Percentiles rank a stretch among this genome's conserved stretches.
These are phyloP conservation scores for Sphaerophoria taeniata DNA, from an alignment of 2,888 invertebrate species.

Conservation along the genomic window DNA sequence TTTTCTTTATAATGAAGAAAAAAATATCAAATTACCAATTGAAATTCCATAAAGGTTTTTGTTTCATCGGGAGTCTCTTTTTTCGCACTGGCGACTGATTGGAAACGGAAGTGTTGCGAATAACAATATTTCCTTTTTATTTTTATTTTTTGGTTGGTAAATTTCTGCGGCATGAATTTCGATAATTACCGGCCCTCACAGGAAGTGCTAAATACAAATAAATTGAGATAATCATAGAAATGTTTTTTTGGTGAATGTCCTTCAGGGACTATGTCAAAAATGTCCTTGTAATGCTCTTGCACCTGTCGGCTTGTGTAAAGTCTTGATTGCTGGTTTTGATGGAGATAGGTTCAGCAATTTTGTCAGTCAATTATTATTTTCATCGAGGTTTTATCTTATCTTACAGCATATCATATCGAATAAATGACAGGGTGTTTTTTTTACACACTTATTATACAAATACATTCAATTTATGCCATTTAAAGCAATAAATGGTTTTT, in stretches of 20 bases:
- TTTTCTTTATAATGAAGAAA: not conserved
- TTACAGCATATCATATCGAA: not conserved
- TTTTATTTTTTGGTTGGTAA: slow-evolving; percentile 53
- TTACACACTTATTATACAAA: too few relatives aligned
- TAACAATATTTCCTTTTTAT: slow-evolving; percentile 31
- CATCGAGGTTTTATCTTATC: not conserved
- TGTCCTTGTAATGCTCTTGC: slow-evolving; percentile 31
- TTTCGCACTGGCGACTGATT: slow-evolving; percentile 57
- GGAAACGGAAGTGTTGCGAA: slow-evolving; percentile 65
- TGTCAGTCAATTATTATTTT: slow-evolving; percentile 34
- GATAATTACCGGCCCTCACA: slow-evolving; percentile 4
- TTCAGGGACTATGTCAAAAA: slow-evolving; percentile 2
- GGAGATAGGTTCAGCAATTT: not conserved
- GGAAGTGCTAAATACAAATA: slow-evolving; percentile 25
- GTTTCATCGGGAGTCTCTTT: slow-evolving; percentile 1
- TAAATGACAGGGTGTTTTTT: slow-evolving; percentile 29
- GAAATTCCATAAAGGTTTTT: slow-evolving; percentile 61
- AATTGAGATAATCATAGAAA: slow-evolving; percentile 10
- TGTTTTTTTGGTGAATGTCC: not conserved
- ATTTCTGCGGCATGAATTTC: slow-evolving; percentile 22
- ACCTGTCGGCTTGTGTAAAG: slow-evolving; percentile 11
- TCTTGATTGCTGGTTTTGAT: slow-evolving; percentile 14
- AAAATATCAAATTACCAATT: slow-evolving; percentile 64
- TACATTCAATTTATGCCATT: not conserved
- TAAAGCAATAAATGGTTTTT: not conserved